Conservation (phyloP, 2,797 vertebrate species). For the Mormyrops boulengeri region DNA sequence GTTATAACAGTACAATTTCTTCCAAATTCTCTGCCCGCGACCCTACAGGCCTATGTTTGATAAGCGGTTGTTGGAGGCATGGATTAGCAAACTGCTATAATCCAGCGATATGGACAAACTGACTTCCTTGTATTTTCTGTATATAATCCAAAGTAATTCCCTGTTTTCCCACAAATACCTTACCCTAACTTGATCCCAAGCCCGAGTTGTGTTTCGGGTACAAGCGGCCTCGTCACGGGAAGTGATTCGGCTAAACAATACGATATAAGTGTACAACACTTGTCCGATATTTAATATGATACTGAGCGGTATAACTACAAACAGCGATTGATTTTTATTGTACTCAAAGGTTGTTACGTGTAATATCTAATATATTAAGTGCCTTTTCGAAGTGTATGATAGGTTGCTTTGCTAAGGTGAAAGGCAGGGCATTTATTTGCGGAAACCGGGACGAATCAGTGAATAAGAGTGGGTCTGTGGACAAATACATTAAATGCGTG, state of each 20-base stretch:
- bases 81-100: neutral
- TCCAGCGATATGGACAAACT: neutral
- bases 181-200: neutral
- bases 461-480: conserved; percentile 9
- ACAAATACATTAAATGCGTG: conserved; percentile 41
- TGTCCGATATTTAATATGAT: neutral
- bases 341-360: neutral
- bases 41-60: neutral
- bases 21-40: neutral
- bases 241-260: neutral
- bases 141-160: neutral
- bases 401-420: neutral
- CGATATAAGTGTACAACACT: neutral
- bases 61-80: neutral
- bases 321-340: conserved; percentile 2
- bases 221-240: neutral
- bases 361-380: neutral
- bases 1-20: neutral
- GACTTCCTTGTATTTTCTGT: neutral
- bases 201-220: neutral
- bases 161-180: neutral
- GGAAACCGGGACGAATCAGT: neutral
- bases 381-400: neutral
- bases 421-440: neutral
- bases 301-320: neutral